phyloP scores from a whole-genome alignment of 1,140 invertebrate species.

The Drosophila pallidifrons region DNA sequence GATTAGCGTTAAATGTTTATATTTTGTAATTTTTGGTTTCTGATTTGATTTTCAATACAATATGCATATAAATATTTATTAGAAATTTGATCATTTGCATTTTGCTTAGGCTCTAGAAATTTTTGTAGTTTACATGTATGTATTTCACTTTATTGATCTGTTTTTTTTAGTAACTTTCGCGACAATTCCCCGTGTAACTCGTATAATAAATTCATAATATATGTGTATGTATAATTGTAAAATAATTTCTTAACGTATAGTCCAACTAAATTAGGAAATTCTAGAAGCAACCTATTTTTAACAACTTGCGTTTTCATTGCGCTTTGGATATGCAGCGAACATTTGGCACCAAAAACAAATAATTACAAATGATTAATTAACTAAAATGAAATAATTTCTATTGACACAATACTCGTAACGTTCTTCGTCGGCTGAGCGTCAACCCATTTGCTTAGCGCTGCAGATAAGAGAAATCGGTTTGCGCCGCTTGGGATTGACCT shows the following conservation, averaged over 20 bases:
- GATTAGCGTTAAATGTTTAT: constrained; percentile 53
- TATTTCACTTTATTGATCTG: constrained; percentile 43
- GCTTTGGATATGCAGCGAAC: constrained; percentile 64
- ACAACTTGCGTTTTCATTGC: constrained; percentile 68
- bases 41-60: constrained; percentile 62
- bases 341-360: constrained; percentile 73
- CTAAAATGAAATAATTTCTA: constrained; percentile 26
- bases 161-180: constrained; percentile 72
- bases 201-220: constrained; percentile 31
- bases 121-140: constrained; percentile 26
- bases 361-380: constrained; percentile 35
- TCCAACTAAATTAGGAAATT: constrained; percentile 22
- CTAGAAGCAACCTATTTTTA: constrained; percentile 66
- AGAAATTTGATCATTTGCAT: constrained; percentile 51
- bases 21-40: constrained; percentile 54
- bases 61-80: constrained; percentile 20
- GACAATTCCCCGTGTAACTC: constrained; percentile 59
- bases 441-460: constrained; percentile 53
- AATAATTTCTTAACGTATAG: constrained; percentile 3
- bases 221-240: background rate
- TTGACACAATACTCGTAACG: constrained; percentile 44
- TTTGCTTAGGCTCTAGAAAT: constrained; percentile 32
- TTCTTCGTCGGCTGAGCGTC: background rate
- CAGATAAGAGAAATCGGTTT: constrained; percentile 70
- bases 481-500: constrained; percentile 62